phyloP scores from a whole-genome alignment of 1,140 invertebrate genomes.

The Halesus radiatus region DNA sequence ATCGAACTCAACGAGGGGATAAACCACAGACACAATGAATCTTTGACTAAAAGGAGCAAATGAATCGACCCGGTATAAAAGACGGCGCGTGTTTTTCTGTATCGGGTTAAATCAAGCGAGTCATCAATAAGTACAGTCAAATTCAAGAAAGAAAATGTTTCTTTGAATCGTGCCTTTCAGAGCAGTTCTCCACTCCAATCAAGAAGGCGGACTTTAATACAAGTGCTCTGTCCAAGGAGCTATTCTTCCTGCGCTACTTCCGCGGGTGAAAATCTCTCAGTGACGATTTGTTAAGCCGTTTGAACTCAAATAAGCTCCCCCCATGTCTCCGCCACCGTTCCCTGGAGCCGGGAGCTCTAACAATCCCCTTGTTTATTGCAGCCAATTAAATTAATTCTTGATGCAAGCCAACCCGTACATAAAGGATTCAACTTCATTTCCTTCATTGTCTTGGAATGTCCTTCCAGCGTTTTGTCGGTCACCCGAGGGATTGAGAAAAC shows the following conservation, averaged over 20 bases:
- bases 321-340: neutral
- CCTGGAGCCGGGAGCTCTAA: neutral
- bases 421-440: neutral
- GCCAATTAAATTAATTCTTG: constrained; percentile 32
- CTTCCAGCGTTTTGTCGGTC: neutral
- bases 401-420: constrained; percentile 4
- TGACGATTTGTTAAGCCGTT: constrained; percentile 18
- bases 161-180: neutral
- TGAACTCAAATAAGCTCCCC: neutral
- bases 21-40: too few relatives aligned
- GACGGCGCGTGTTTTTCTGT: neutral
- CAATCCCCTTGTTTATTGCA: constrained; percentile 13
- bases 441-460: neutral
- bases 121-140: constrained; percentile 12
- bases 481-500: neutral
- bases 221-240: constrained; percentile 4
- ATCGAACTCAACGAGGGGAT: too few relatives aligned
- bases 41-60: too few relatives aligned
- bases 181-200: constrained; percentile 7
- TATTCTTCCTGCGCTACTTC: neutral
- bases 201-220: neutral
- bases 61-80: too few relatives aligned
- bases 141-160: constrained; percentile 1
- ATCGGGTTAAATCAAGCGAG: constrained; percentile 11
- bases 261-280: neutral